Base-by-base conservation (phyloP, 2,888 invertebrate species). In the Sphaerophoria rueppellii region DNA sequence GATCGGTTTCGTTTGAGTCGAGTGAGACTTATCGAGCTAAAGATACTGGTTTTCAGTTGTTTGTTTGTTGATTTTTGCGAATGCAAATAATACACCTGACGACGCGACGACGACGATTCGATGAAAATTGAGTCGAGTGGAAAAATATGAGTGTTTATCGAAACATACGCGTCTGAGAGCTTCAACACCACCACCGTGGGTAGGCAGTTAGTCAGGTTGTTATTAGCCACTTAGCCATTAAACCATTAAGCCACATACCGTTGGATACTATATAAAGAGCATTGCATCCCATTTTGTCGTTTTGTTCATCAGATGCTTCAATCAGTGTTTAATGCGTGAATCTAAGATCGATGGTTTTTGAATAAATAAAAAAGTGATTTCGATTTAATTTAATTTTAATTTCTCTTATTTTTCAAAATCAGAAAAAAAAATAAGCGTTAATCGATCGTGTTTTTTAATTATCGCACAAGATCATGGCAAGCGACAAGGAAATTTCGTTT, bases 261-360 rank as follows among this genome's bases (percentile, higher is more conserved):
- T 37, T 24, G 60, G 50, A 67, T 80, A 60, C 76, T 85, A 85
- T 76, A 81, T 85, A 80, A 85, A 81, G 76, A 81, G 76, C 73
- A 76, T 73, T 85, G 73, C 81, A 77, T 85, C 69, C 73, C 73
- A 85, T 76, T 81, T 81, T 70, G 85, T 77, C 63, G 85, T 85
- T 85, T 85, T 77, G 76, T 85, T 76, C 80, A 81, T 80, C 81
- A 77, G 85, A 65, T 85, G 81, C 48, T 73, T 77, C 73, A 81
- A 85, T 81, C 85, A 65, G 81, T 81, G 81, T 76, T 73, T 69
- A 70, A 81, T 85, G 76, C 85, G 81, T 81, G 76, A 76, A 77
- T 81, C 73, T 58, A 75, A 71, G 52, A 81, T 81, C 63, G 43
- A 75, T 77, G 73, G 9, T 40, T 40, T 40, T 40, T 43, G 12